phyloP scores from a whole-genome alignment of 2,888 invertebrate genomes.

The Nomada goodeniana region DNA sequence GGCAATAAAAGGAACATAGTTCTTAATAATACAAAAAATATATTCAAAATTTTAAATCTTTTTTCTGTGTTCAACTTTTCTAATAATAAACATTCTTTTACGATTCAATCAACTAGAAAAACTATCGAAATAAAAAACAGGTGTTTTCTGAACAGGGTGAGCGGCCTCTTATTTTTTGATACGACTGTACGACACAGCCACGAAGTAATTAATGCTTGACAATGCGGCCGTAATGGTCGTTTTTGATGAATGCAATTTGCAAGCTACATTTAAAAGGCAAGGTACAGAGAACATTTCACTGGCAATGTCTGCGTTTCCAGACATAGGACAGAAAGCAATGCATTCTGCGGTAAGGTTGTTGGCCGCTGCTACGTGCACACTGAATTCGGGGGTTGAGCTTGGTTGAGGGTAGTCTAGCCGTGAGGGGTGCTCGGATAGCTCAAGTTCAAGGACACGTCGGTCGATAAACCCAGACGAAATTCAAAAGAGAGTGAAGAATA shows the following conservation, averaged over 20 bases:
- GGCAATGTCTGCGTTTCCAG: constrained; percentile 21
- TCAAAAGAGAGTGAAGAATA: constrained; percentile 52
- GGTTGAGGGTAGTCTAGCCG: constrained; percentile 79
- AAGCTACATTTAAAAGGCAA: neutral
- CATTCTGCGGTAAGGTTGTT: constrained; percentile 60
- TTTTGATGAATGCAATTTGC: neutral
- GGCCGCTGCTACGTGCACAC: constrained; percentile 60
- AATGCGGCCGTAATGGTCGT: neutral
- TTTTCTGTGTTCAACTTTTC: no score
- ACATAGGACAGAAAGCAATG: constrained; percentile 9
- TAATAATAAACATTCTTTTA: no score
- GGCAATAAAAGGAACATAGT: no score
- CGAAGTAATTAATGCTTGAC: no score
- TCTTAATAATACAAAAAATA: no score
- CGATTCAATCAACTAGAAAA: no score
- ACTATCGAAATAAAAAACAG: no score
- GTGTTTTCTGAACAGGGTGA: no score
- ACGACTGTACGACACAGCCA: no score
- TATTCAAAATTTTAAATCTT: no score
- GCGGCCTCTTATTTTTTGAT: no score
- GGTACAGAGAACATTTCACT: neutral
- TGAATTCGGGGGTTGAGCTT: constrained; percentile 73
- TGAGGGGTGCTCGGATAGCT: constrained; percentile 76
- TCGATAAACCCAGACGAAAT: constrained; percentile 77
- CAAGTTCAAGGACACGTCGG: constrained; percentile 81